A percentile compares a stretch with the other conserved stretches of the same genome.
Conservation (phyloP, 1,140 invertebrate genomes). For the Trichonephila clavipes region DNA sequence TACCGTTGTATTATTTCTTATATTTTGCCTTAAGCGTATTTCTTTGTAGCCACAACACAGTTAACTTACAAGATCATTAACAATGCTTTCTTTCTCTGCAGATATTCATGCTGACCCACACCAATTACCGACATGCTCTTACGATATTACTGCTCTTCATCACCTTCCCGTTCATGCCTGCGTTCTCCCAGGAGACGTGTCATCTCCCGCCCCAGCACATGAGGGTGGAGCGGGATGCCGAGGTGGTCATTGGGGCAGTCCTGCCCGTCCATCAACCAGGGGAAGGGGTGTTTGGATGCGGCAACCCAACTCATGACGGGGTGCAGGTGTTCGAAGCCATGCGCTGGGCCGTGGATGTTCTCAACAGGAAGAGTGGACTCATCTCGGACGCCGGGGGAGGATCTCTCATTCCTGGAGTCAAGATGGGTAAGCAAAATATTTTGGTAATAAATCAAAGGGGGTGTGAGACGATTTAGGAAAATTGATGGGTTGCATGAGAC, state of each 20-base stretch:
- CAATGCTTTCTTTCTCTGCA: neutral
- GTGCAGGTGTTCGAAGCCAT: conserved; percentile 79
- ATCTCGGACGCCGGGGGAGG: conserved; percentile 37
- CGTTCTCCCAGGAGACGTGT: neutral
- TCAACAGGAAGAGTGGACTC: conserved; percentile 67
- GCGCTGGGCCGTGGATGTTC: conserved; percentile 77
- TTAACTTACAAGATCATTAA: no score
- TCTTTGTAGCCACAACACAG: no score
- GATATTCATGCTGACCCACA: conserved; percentile 31
- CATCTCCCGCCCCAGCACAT: neutral
- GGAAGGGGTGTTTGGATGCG: conserved; percentile 72
- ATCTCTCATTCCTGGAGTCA: conserved; percentile 72
- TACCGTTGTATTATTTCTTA: no score
- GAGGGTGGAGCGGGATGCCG: conserved; percentile 38
- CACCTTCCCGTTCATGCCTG: neutral
- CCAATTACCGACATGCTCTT: neutral
- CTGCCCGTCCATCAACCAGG: conserved; percentile 64
- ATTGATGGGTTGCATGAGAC: no score
- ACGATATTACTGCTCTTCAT: no score
- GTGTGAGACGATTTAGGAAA: no score
- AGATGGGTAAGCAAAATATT: conserved; percentile 46
- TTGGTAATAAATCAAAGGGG: no score
- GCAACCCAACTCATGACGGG: conserved; percentile 73
- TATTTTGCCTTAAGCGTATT: no score
- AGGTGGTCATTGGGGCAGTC: conserved; percentile 69